Evolutionary conservation across 2,888 invertebrate species (phyloP), one percentile per base, ranked within the genome.

Genomic region (Gandaritis pyraliata): DNA sequence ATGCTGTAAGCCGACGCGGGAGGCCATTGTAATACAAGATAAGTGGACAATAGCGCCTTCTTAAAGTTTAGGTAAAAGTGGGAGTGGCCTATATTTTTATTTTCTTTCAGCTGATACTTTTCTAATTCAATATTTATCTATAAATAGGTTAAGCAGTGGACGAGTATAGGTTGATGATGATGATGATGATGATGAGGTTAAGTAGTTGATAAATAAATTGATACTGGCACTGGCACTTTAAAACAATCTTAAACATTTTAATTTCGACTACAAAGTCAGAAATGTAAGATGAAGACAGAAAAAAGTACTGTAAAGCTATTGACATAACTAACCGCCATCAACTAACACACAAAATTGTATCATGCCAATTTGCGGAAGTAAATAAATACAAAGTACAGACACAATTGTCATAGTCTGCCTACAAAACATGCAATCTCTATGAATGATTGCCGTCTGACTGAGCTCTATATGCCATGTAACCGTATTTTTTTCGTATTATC

Each of bases 371-470:
- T 71, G 77, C 68, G 71, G 72, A 73, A 78, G 78, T 82, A 83
- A 86, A 85, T 86, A 86, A 82, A 86, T 78, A 85, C 72, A 80
- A 83, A 83, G 79, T 81, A 78, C 77, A 76, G 72, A 77, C 80
- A 80, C 81, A 81, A 86, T 81, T 80, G 81, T 77, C 76, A 76
- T 72, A 81, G 77, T 74, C 83, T 80, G 83, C 78, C 74, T 86
- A 82, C 87, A 80, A 83, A 87, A 87, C 85, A 84, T 84, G 84
- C 86, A 86, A 84, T 83, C 82, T 80, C 78, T 82, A 85, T 84
- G 83, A 87, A 84, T 85, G 85, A 86, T 85, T 80, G 77, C 81
- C 79, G 77, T 81, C 83, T 85, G 80, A 81, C 83, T 83, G 83
- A 86, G 83, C 82, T 83, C 74, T 83, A 80, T 82, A 77, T 77